Conservation (phyloP, 2,113 vertebrate species). For the Recurvirostra avosetta region DNA sequence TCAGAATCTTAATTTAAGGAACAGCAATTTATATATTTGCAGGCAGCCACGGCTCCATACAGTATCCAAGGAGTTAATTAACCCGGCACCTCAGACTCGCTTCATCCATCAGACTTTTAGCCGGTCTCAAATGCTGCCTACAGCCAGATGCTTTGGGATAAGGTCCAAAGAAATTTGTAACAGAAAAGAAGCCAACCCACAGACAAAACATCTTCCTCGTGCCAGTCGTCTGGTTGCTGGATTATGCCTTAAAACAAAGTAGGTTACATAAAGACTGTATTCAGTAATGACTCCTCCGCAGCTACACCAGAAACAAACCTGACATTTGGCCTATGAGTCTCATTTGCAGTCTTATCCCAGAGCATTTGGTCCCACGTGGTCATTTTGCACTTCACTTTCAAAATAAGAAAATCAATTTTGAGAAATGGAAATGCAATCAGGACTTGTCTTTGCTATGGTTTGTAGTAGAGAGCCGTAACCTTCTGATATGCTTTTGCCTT, state of each 20-base stretch:
- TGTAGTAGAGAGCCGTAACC: background rate
- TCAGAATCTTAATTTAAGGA: background rate
- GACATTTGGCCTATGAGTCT: conserved; percentile 34
- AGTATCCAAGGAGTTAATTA: background rate
- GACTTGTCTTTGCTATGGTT: background rate
- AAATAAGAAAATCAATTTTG: background rate
- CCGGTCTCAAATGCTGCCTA: background rate
- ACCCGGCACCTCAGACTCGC: background rate
- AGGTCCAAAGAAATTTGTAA: background rate
- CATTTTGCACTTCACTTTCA: background rate
- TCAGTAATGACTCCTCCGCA: background rate
- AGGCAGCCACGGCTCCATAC: background rate
- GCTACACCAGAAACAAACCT: background rate
- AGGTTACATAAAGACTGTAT: background rate
- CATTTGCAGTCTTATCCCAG: background rate
- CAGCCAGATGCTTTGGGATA: background rate
- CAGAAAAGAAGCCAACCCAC: background rate
- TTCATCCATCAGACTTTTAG: background rate
- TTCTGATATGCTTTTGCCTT: background rate
- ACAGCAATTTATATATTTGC: background rate
- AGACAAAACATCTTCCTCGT: background rate
- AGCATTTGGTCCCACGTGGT: background rate
- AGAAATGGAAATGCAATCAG: background rate
- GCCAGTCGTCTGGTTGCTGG: background rate
- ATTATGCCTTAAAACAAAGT: background rate